These are phyloP conservation scores for Callinectes sapidus DNA, from an alignment of 2,888 invertebrate species.

Conservation along the genomic window DNA sequence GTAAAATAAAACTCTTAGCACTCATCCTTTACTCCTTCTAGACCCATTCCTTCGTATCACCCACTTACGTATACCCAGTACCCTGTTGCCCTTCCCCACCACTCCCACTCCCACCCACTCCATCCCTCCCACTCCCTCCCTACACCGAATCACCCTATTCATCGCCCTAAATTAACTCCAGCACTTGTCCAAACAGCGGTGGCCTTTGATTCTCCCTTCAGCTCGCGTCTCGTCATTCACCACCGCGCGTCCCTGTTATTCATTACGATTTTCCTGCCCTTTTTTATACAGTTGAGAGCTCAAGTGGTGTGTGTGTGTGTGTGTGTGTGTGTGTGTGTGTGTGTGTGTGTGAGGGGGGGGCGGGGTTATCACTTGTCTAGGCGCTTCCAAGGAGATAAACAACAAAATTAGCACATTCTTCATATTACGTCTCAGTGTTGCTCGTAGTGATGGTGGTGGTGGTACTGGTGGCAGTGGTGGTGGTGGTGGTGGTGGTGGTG, in stretches of 20 bases:
- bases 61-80: background rate
- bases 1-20: background rate
- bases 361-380: background rate
- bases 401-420: background rate
- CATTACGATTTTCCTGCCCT: slow-evolving; percentile 47
- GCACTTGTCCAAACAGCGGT: slow-evolving; percentile 65
- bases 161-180: slow-evolving; percentile 59
- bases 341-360: slow-evolving; percentile 26
- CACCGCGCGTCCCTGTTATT: slow-evolving; percentile 40
- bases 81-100: background rate
- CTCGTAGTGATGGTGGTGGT: background rate
- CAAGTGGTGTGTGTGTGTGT: background rate
- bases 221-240: slow-evolving; percentile 44
- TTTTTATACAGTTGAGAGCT: slow-evolving; percentile 25
- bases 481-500: slow-evolving; percentile 2
- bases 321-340: background rate
- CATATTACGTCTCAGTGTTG: background rate
- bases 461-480: background rate
- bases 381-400: background rate
- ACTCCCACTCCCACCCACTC: background rate
- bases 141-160: slow-evolving; percentile 54
- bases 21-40: background rate
- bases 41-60: background rate
- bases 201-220: slow-evolving; percentile 52
- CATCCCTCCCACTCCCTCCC: background rate